Evolutionary conservation across 2,113 vertebrate genomes (phyloP), one percentile per base, ranked within the genome.

Genomic region (Lophochroa leadbeateri): DNA sequence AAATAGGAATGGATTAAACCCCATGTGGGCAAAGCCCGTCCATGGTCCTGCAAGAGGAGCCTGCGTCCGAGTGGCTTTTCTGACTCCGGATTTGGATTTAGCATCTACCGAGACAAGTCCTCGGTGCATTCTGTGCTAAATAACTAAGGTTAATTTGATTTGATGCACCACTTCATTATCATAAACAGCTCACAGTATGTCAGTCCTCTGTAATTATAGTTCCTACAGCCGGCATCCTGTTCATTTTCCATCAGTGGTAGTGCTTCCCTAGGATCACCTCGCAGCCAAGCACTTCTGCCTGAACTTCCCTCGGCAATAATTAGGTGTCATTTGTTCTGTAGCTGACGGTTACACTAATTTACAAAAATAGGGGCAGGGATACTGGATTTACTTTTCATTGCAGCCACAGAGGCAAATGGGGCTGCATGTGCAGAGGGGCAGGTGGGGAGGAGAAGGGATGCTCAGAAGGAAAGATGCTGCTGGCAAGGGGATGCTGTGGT

Each of bases 121-220:
- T 96, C 50, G 21, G 92, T 61, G 95, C 96, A 5, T 95, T 90
- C 86, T 27, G 81, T 55, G 88, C 92, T 95, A 96, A 96, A 92
- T 94, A 96, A 97, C 94, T 91, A 90, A 96, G 97, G 96, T 97
- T 97, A 97, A 97, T 97, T 97, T 96, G 97, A 96, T 96, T 96
- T 97, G 97, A 97, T 97, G 96, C 96, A 94, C 97, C 94, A 7
- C 96, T 97, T 97, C 97, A 97, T 97, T 96, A 97, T 57, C 97
- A 96, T 97, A 97, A 97, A 91, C 93, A 97, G 97, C 97, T 97
- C 96, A 37, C 94, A 74, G 95, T 80, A 80, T 97, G 97, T 94
- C 96, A 94, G 97, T 92, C 94, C 95, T 75, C 92, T 57, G 93
- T 96, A 96, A 96, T 97, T 97, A 96, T 85, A 85, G 88, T 13